These are phyloP conservation scores for Melipona bicolor DNA, from an alignment of 2,888 invertebrate genomes.

Conservation along the genomic window DNA sequence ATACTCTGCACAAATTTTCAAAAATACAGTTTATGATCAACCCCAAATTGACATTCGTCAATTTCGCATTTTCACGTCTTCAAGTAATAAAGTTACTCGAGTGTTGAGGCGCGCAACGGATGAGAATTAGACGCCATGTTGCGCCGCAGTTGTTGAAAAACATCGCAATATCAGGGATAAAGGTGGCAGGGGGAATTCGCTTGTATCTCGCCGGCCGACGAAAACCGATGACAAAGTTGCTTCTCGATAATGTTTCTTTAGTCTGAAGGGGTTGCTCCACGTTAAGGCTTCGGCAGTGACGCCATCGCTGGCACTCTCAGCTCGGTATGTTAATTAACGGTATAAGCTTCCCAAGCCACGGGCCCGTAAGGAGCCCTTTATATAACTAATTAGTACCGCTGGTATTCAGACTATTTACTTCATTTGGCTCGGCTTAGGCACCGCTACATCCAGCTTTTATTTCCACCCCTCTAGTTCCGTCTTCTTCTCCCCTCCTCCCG, in stretches of 20 bases:
- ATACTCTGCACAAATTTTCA: too few relatives aligned
- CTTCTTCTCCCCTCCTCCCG: background rate
- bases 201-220: slow-evolving; percentile 26
- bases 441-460: slow-evolving; percentile 63
- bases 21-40: too few relatives aligned
- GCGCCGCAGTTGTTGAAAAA: background rate
- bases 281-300: slow-evolving; percentile 53
- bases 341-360: slow-evolving; percentile 80
- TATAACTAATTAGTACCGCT: slow-evolving; percentile 81
- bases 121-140: background rate
- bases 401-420: slow-evolving; percentile 80
- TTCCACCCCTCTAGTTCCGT: slow-evolving; percentile 13
- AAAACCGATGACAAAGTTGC: slow-evolving; percentile 66
- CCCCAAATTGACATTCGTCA: too few relatives aligned
- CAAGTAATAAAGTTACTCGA: background rate
- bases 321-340: slow-evolving; percentile 83
- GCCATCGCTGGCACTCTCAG: slow-evolving; percentile 69
- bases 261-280: slow-evolving; percentile 48
- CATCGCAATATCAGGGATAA: background rate
- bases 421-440: slow-evolving; percentile 72
- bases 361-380: slow-evolving; percentile 75
- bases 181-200: background rate
- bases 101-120: background rate
- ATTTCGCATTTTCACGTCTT: background rate
- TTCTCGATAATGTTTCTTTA: slow-evolving; percentile 67